Base-by-base conservation (phyloP, 2,113 vertebrate species). In the Ceratotherium simum region DNA sequence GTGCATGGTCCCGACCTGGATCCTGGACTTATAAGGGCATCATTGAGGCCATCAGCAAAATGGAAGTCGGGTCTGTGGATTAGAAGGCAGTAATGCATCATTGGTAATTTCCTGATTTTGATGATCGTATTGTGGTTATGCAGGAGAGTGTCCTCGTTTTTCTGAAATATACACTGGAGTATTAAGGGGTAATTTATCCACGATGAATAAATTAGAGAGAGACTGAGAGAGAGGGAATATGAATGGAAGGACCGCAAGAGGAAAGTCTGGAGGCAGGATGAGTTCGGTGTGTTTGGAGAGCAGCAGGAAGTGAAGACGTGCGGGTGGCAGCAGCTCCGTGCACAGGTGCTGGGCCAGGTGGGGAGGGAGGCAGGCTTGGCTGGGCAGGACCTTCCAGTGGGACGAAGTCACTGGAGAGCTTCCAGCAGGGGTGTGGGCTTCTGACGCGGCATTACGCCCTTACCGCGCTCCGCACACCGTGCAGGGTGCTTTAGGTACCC, bases 51-150 rank as follows among this genome's bases (percentile, higher is more conserved):
- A 1, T n/a, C 62, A 21, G 69, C 82, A 12, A 46, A 58, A 6
- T 4, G 29, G 31, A 70, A 70, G 16, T 4, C 12, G 83, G 60
- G 58, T 42, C 69, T 56, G 89, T 29, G 62, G 89, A 6, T 33
- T 23, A 31, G 23, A 13, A 0, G 23, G 76, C 8, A 4, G 29
- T 6, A 3, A 0, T 0, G 60, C 33, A 1, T 76, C 82, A 0
- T 0, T 3, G 51, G 31, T 17, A 7, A 14, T 31, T 46, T 64
- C 83, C 93, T 83, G 39, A 12, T 20, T 72, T 69, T 31, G 69
- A 14, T 48, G 46, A 25, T 60, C 23, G 31, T 46, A 0, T 27
- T n/a, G 56, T 39, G 46, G 46, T n/a, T 29, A 4, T 5, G 25
- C 21, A 62, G 51, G 23, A 2, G 20, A 73, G 42, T 13, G n/a